Percentiles rank a stretch among this genome's conserved stretches.
Evolutionary conservation across 2,113 vertebrate species (phyloP).

Genomic region (Opisthocomus hoazin): DNA sequence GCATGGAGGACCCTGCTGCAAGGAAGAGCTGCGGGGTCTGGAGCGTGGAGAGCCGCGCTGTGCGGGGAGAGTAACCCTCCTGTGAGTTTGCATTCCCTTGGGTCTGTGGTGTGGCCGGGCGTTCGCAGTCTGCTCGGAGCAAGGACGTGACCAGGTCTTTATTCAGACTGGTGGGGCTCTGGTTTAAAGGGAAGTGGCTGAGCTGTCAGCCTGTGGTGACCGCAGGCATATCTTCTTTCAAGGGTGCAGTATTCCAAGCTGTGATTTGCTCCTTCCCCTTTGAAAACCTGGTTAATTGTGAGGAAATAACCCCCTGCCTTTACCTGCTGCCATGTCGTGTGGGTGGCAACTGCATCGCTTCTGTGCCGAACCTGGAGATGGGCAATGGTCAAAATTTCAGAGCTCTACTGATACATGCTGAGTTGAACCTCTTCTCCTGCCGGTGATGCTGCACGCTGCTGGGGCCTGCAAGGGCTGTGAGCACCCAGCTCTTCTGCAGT

Average conservation of each 20-base stretch:
- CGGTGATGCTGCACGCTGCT: background rate
- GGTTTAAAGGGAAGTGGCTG: background rate
- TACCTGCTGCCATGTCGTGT: background rate
- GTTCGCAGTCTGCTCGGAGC: background rate
- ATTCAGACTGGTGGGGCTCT: background rate
- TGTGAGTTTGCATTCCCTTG: too few relatives aligned
- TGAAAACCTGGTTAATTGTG: background rate
- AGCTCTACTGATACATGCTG: fast-evolving
- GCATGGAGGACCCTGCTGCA: background rate
- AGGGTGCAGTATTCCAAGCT: too few relatives aligned
- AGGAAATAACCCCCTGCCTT: background rate
- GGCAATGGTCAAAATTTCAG: background rate
- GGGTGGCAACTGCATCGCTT: background rate
- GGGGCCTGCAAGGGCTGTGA: background rate
- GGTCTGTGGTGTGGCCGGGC: background rate
- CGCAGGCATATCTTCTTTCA: background rate
- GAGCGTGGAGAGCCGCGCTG: fast-evolving
- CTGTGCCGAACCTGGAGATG: background rate
- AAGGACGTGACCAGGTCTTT: fast-evolving
- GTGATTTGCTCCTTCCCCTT: background rate
- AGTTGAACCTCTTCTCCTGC: background rate
- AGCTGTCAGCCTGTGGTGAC: background rate
- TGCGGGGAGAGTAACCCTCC: background rate
- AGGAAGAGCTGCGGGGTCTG: background rate
- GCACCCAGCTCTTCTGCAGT: background rate